Conservation (phyloP, 2,113 vertebrate species). For the Mellivora capensis region DNA sequence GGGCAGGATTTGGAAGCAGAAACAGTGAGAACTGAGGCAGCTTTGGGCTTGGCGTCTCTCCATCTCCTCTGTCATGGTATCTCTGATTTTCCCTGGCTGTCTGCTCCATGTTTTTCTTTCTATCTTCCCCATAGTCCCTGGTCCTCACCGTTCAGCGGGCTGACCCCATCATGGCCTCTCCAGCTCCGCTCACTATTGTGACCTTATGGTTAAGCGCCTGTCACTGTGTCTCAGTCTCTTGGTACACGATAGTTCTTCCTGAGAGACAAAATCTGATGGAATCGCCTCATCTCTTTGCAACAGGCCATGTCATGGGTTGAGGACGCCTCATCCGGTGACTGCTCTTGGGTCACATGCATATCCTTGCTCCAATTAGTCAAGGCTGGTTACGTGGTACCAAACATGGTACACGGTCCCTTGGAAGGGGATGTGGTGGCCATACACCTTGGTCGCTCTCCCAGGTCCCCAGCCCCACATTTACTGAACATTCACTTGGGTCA, state of each 20-base stretch:
- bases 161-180: background rate
- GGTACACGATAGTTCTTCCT: background rate
- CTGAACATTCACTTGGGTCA: background rate
- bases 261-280: background rate
- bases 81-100: conserved; percentile 36
- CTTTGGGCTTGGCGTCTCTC: conserved; percentile 40
- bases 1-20: conserved; percentile 35
- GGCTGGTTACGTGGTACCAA: background rate
- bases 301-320: background rate
- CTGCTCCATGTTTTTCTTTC: conserved; percentile 23
- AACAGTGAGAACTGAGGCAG: conserved; percentile 21
- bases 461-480: background rate
- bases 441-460: background rate
- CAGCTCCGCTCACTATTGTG: background rate
- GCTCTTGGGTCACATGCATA: background rate
- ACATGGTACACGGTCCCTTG: background rate
- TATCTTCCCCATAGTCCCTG: background rate
- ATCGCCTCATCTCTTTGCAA: background rate
- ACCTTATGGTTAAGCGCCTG: background rate
- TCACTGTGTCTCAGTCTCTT: background rate
- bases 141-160: background rate
- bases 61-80: background rate
- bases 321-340: background rate
- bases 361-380: background rate
- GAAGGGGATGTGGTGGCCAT: background rate